Evolutionary conservation across 2,797 vertebrate species (phyloP).

Genomic region (Halcyon chelicuti): DNA sequence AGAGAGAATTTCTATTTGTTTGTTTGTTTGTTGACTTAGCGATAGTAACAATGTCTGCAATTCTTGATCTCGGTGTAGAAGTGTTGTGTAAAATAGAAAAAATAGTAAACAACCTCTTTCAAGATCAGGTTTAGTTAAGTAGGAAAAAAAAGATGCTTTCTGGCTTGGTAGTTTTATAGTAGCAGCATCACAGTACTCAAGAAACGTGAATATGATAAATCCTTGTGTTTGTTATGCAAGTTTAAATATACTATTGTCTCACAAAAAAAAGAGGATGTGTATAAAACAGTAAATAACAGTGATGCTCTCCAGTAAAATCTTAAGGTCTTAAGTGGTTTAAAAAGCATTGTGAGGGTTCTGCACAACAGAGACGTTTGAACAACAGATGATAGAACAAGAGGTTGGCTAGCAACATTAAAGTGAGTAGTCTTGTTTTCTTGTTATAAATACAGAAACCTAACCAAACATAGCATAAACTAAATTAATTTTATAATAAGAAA

Average conservation of each 20-base stretch:
- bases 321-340: neutral
- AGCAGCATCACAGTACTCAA: neutral
- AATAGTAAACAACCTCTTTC: neutral
- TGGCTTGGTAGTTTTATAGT: neutral
- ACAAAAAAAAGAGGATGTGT: neutral
- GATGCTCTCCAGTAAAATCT: neutral
- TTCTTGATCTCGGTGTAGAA: neutral
- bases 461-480: neutral
- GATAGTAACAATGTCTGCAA: neutral
- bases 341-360: neutral
- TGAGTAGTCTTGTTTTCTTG: neutral
- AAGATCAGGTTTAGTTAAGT: neutral
- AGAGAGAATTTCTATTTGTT: neutral
- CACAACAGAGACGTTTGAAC: neutral
- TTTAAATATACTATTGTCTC: neutral
- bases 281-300: neutral
- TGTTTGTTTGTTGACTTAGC: neutral
- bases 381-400: neutral
- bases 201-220: neutral
- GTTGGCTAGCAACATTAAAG: neutral
- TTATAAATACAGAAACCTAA: rapidly evolving
- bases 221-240: neutral
- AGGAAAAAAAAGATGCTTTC: neutral
- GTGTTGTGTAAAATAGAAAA: neutral
- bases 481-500: neutral